Percentiles rank a stretch among this genome's conserved stretches.
These are phyloP conservation scores for Xestia ashworthii DNA, from an alignment of 2,888 invertebrate genomes.

Conservation along the genomic window DNA sequence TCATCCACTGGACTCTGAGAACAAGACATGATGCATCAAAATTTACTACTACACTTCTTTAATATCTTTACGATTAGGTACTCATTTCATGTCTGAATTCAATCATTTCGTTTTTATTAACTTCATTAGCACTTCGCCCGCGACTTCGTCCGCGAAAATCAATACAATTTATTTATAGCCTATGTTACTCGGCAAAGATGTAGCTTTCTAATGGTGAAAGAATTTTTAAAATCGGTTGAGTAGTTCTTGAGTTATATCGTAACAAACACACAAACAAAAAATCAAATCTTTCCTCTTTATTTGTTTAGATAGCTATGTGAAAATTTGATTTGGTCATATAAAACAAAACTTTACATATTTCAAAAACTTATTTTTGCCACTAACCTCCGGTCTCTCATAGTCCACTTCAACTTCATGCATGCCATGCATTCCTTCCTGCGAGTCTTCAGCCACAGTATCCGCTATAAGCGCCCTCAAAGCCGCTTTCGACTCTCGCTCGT, in stretches of 20 bases:
- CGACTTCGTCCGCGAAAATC: too few species aligned
- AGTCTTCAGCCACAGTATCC: conserved; percentile 62
- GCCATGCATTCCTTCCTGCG: conserved; percentile 65
- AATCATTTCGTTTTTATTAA: background rate
- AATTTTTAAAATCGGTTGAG: too few species aligned
- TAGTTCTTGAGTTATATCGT: too few species aligned
- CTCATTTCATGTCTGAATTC: background rate
- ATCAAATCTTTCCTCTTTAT: too few species aligned
- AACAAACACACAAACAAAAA: too few species aligned
- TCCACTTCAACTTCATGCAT: conserved; percentile 67
- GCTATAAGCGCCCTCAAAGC: conserved; percentile 71
- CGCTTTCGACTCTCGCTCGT: conserved; percentile 55
- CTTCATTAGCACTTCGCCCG: background rate
- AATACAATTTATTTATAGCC: too few species aligned
- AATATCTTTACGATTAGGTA: background rate
- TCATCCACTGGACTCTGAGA: conserved; percentile 54
- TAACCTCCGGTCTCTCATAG: conserved; percentile 56
- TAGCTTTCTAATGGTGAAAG: too few species aligned
- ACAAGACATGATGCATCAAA: conserved; percentile 10
- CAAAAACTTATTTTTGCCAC: background rate
- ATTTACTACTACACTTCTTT: background rate
- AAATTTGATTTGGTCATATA: background rate
- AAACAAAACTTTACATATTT: background rate
- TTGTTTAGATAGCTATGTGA: background rate
- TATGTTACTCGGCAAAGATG: too few species aligned